Evolutionary conservation across 2,113 vertebrate genomes (phyloP).

Genomic region (Cardinalis cardinalis): DNA sequence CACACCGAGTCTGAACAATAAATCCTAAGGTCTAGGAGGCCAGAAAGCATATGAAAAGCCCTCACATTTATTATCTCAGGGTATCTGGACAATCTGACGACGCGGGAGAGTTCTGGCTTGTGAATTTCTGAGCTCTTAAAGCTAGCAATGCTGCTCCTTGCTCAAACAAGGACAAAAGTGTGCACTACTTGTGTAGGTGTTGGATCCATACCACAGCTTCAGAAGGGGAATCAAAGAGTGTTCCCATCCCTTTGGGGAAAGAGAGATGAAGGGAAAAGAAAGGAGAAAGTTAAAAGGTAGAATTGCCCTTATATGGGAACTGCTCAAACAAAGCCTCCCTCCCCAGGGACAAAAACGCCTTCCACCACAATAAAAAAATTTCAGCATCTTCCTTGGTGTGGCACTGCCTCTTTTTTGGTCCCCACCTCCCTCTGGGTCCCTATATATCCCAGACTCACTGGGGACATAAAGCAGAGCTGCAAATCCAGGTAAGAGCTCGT

Average conservation of each 20-base stretch:
- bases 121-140: not conserved
- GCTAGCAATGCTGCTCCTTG: not conserved
- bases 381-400: not conserved
- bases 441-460: not conserved
- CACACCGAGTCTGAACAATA: not conserved
- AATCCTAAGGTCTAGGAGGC: not conserved
- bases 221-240: not conserved
- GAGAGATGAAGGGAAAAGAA: not conserved
- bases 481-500: not conserved
- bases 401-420: not conserved
- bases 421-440: not conserved
- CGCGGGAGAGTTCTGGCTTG: not conserved
- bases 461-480: not conserved
- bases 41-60: not conserved
- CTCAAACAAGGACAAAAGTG: not conserved
- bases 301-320: constrained; percentile 34
- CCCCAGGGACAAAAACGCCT: not conserved
- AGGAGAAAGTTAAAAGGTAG: not conserved
- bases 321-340: not conserved
- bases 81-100: not conserved
- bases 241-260: not conserved
- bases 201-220: not conserved
- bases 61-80: not conserved
- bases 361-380: not conserved
- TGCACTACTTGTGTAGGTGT: not conserved